Conservation (phyloP, 2,888 invertebrate genomes). For the Caenorhabditis sulstoni region DNA sequence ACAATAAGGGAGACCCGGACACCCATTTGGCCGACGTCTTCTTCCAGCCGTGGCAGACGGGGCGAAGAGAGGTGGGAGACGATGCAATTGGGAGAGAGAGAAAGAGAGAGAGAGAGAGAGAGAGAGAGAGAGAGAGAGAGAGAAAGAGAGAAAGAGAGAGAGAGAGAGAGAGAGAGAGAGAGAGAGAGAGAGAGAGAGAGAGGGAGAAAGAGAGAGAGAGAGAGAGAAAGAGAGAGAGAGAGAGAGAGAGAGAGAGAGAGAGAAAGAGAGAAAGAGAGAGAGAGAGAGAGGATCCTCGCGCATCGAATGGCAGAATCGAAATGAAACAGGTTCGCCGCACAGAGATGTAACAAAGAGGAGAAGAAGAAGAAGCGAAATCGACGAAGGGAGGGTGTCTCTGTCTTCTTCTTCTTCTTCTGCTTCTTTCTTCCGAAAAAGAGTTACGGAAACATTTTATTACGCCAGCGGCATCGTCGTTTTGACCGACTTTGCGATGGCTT, state of each 20-base stretch:
- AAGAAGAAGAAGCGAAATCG: slow-evolving; percentile 5
- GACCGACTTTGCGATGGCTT: background rate
- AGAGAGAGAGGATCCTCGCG: slow-evolving; percentile 18
- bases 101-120: no score
- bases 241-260: no score
- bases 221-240: no score
- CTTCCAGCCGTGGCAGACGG: slow-evolving; percentile 25
- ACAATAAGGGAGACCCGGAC: slow-evolving; percentile 14
- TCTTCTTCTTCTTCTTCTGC: no score
- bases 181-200: no score
- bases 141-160: no score
- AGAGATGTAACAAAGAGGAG: slow-evolving; percentile 42
- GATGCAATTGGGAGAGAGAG: no score
- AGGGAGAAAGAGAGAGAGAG: no score
- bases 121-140: no score
- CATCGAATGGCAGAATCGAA: slow-evolving; percentile 23
- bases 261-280: no score
- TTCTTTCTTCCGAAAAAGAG: slow-evolving; percentile 15
- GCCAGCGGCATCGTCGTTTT: no score
- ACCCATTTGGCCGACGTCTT: slow-evolving; percentile 7
- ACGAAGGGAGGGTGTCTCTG: slow-evolving; percentile 13
- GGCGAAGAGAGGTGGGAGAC: slow-evolving; percentile 3
- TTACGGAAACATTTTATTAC: slow-evolving; percentile 14
- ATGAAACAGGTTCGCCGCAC: slow-evolving; percentile 28
- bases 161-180: no score